Conservation (phyloP, 2,888 invertebrate species). For the Cerastis rubricosa region DNA sequence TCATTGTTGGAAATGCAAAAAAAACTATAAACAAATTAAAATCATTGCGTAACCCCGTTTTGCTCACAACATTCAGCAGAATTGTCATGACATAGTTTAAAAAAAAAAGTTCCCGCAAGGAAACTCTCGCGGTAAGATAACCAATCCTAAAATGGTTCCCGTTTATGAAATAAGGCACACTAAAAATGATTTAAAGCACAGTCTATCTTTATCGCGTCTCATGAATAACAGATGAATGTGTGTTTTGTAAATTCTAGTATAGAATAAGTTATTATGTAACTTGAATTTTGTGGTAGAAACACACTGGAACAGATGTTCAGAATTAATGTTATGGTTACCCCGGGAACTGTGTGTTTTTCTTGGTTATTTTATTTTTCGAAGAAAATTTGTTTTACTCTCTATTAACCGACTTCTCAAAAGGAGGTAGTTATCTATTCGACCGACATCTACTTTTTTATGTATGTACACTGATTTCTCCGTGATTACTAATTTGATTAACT, state of each 20-base stretch:
- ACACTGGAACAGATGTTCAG: slow-evolving; percentile 32
- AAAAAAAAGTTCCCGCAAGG: slow-evolving; percentile 41
- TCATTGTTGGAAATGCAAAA: background rate
- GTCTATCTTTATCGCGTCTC: slow-evolving; percentile 60
- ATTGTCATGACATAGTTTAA: slow-evolving; percentile 19
- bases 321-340: slow-evolving; percentile 49
- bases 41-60: background rate
- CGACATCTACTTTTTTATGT: too few species aligned
- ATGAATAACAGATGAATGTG: slow-evolving; percentile 62
- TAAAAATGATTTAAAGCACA: slow-evolving; percentile 66
- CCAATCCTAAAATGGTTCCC: slow-evolving; percentile 60
- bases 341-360: slow-evolving; percentile 31
- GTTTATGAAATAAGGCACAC: slow-evolving; percentile 66
- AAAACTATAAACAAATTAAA: background rate
- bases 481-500: too few species aligned
- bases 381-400: background rate
- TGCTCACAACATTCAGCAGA: background rate
- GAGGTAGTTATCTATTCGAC: too few species aligned
- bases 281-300: slow-evolving; percentile 46
- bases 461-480: too few species aligned
- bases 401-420: too few species aligned
- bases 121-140: slow-evolving; percentile 52
- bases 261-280: slow-evolving; percentile 37
- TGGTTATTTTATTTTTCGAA: slow-evolving; percentile 3
- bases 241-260: slow-evolving; percentile 59